Percentiles rank a stretch among this genome's conserved stretches.
Conservation (phyloP, 2,113 vertebrate genomes). For the Thymallus thymallus region DNA sequence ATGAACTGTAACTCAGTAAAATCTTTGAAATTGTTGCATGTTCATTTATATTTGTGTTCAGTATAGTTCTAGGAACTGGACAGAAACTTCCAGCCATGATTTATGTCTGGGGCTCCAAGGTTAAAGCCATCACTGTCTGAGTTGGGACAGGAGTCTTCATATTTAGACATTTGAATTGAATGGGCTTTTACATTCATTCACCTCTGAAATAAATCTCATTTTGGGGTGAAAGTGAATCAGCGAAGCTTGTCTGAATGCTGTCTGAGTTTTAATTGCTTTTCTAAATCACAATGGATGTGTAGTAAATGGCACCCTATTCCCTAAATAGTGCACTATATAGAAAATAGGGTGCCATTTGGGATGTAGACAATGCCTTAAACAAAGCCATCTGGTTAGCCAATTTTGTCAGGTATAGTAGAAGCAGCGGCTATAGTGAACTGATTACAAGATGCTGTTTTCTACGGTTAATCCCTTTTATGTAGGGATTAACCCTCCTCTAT, state of each 20-base stretch:
- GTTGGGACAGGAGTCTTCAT: neutral
- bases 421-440: slow-evolving; percentile 22
- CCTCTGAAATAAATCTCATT: slow-evolving; percentile 5
- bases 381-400: neutral
- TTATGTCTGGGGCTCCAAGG: too few species aligned
- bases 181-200: neutral
- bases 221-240: neutral
- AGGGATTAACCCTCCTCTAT: slow-evolving; percentile 21
- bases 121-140: neutral
- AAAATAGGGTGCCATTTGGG: too few species aligned
- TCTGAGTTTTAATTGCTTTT: slow-evolving; percentile 24
- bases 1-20: too few species aligned
- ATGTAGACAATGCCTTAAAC: too few species aligned
- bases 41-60: too few species aligned
- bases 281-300: neutral
- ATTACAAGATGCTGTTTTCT: slow-evolving; percentile 40
- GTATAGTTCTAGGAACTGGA: too few species aligned
- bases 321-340: too few species aligned
- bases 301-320: too few species aligned
- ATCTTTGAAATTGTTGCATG: too few species aligned
- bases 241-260: neutral
- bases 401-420: neutral
- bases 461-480: slow-evolving; percentile 49
- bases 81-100: too few species aligned
- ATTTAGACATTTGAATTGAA: neutral